Evolutionary conservation across 2,888 invertebrate species (phyloP), one percentile per base, ranked within the genome.

Genomic region (Limenitis camilla): DNA sequence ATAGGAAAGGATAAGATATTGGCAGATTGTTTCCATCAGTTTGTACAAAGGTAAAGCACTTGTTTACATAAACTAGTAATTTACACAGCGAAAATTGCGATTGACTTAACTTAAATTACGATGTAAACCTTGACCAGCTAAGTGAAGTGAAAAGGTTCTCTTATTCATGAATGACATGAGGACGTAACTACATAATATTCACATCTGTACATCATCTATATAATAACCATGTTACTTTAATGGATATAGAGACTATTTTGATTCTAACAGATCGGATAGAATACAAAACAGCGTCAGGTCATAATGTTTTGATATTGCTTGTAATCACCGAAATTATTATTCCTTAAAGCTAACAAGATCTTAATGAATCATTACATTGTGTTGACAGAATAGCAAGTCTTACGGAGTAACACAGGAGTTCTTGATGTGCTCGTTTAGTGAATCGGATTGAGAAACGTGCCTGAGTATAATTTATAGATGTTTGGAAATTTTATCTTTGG

Each of bases 11-110:
- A n/a, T n/a, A n/a, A n/a, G 19, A 2, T 19, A 3, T 19, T 19
- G 2, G 19, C 19, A 19, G 19, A 19, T 19, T 19, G 42, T 29
- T 47, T 51, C 32, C 41, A 50, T 42, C 49, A n/a, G 49, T 56
- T 56, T 56, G 52, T 46, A 56, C 49, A 43, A n/a, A 2, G n/a
- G 40, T 41, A 46, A 40, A 7, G 50, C 50, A n/a, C n/a, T n/a
- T n/a, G n/a, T n/a, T n/a, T n/a, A n/a, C n/a, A n/a, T n/a, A n/a
- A n/a, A n/a, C n/a, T n/a, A n/a, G n/a, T n/a, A n/a, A n/a, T n/a
- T n/a, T n/a, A n/a, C n/a, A 47, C 8, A 28, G 54, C 50, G 45
- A 50, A 50, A 45, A 50, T 50, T 54, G 42, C 33, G 54, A 33
- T 46, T 42, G 46, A 42, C 46, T 41, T n/a, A 19, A 19, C 1